Percentiles rank a stretch among this genome's conserved stretches.
These are phyloP conservation scores for Isaurus tuberculatus DNA, from an alignment of 92 coral and sea anemone genomes.

Conservation along the genomic window DNA sequence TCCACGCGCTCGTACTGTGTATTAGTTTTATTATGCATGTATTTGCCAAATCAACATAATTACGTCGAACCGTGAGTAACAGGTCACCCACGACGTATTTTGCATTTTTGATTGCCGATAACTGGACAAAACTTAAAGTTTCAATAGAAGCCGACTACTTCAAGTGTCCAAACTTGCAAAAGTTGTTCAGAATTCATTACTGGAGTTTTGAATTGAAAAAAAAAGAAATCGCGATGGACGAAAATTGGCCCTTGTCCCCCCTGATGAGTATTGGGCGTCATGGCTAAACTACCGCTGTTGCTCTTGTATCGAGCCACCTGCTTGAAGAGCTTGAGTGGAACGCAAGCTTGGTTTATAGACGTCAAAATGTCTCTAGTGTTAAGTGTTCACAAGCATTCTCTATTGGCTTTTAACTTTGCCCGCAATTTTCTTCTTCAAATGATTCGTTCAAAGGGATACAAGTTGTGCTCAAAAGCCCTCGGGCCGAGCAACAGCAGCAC, in stretches of 20 bases:
- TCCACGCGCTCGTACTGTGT: conserved; percentile 46
- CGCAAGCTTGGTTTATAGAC: neutral
- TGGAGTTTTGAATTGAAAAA: neutral
- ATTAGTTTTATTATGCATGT: conserved; percentile 18
- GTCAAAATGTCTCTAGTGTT: neutral
- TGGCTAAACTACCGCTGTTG: conserved; percentile 16
- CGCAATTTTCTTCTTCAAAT: no score
- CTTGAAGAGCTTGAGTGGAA: neutral
- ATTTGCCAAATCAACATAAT: conserved; percentile 44
- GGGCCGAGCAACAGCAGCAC: no score
- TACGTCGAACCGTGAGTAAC: neutral
- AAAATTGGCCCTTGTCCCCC: neutral
- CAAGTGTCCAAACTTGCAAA: no score
- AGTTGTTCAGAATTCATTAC: neutral
- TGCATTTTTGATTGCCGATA: neutral
- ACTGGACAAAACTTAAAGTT: no score
- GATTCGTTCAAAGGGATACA: no score
- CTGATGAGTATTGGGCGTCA: neutral
- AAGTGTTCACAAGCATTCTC: neutral
- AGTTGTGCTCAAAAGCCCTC: no score
- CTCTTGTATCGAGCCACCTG: neutral
- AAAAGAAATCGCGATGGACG: no score
- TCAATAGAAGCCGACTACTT: no score
- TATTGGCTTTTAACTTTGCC: no score
- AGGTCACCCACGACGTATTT: conserved; percentile 38